phyloP scores from a whole-genome alignment of 1,140 invertebrate species.

The Drosophila prosaltans region DNA sequence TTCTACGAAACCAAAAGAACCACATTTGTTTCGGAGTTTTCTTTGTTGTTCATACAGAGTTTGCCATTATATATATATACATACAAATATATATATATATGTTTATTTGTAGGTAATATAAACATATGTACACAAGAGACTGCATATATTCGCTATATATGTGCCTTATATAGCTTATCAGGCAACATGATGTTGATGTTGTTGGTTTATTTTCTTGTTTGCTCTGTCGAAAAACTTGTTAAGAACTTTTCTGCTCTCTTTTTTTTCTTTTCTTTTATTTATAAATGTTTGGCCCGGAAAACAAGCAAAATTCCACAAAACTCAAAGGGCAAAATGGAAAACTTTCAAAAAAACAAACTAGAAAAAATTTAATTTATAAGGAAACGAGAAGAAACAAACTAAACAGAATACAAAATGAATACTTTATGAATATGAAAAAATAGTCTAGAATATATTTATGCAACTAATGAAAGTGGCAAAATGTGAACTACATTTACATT shows the following conservation, averaged over 20 bases:
- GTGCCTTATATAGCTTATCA: neutral
- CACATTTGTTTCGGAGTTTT: slow-evolving; percentile 51
- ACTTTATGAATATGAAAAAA: slow-evolving; percentile 34
- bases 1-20: slow-evolving; percentile 67
- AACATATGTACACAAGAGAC: neutral
- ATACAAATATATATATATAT: neutral
- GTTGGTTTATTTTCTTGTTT: slow-evolving; percentile 4
- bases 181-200: neutral
- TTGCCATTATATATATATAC: slow-evolving; percentile 28
- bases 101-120: slow-evolving; percentile 26
- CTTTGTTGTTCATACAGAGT: slow-evolving; percentile 24
- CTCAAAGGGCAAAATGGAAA: slow-evolving; percentile 7
- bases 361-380: neutral
- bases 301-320: neutral
- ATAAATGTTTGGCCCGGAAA: neutral
- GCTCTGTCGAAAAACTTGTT: slow-evolving; percentile 10
- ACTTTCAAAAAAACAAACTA: neutral
- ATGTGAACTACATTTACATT: no score
- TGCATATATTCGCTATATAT: neutral
- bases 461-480: no score
- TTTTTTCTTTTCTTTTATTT: neutral
- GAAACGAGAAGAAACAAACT: neutral
- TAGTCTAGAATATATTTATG: neutral
- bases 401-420: neutral
- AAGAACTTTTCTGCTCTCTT: slow-evolving; percentile 6